Conservation (phyloP, 2,888 invertebrate species). For the Cremastinae sp. region DNA sequence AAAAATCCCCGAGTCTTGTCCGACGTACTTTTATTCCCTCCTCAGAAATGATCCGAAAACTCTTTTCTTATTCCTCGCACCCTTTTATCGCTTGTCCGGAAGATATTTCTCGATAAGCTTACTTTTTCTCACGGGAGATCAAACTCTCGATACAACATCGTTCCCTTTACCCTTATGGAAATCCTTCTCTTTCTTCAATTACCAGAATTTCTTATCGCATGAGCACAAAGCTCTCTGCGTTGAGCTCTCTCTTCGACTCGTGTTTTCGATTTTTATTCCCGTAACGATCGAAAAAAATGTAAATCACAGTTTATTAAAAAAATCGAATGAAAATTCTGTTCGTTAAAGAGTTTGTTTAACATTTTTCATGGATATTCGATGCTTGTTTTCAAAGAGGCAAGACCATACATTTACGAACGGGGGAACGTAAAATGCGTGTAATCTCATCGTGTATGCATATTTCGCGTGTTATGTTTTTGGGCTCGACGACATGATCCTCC, state of each 20-base stretch:
- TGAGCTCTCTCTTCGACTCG: background rate
- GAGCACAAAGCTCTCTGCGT: background rate
- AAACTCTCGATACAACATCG: conserved; percentile 21
- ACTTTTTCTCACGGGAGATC: conserved; percentile 17
- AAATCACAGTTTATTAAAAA: too few relatives aligned
- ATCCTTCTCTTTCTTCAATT: conserved; percentile 45
- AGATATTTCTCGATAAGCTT: conserved; percentile 21
- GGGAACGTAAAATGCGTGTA: conserved; percentile 6
- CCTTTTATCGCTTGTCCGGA: conserved; percentile 50
- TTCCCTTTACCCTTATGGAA: conserved; percentile 27
- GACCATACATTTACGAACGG: background rate
- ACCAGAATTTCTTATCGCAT: conserved; percentile 11
- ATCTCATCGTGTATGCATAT: conserved; percentile 16
- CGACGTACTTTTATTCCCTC: conserved; percentile 34
- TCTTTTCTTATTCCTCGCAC: conserved; percentile 56
- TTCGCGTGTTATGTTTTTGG: conserved; percentile 48
- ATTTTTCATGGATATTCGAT: too few relatives aligned
- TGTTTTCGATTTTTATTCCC: background rate
- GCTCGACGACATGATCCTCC: conserved; percentile 53
- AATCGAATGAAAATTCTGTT: too few relatives aligned
- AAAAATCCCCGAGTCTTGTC: conserved; percentile 1
- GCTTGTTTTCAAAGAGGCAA: background rate
- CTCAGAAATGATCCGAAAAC: conserved; percentile 51
- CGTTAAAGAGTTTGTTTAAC: too few relatives aligned
- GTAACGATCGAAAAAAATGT: too few relatives aligned